A percentile compares a stretch with the other conserved stretches of the same genome.
These are phyloP conservation scores for Ctenopoma multispine DNA, from an alignment of 2,797 vertebrate genomes.

Conservation along the genomic window DNA sequence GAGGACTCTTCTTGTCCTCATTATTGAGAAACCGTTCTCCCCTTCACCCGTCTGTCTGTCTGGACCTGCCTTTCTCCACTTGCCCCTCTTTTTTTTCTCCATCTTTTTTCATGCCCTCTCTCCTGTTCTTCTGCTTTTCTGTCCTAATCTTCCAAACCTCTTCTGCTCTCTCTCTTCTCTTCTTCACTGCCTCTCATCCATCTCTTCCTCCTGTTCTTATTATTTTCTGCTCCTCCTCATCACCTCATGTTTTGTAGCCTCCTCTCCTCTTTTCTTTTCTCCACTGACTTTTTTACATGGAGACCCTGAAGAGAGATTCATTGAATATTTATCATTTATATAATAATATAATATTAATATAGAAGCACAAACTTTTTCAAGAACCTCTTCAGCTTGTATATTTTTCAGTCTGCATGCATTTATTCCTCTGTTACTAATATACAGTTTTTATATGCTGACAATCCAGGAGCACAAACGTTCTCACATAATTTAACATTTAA, in stretches of 20 bases:
- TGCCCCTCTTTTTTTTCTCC: not conserved
- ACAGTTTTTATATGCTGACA: no score
- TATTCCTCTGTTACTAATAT: no score
- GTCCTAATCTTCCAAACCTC: not conserved
- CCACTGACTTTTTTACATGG: no score
- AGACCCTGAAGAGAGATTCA: no score
- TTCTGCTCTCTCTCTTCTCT: not conserved
- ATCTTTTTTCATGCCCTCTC: not conserved
- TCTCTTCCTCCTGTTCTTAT: constrained; percentile 11
- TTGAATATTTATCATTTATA: no score
- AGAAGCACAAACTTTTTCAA: no score
- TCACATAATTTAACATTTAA: no score
- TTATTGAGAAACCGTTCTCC: constrained; percentile 52
- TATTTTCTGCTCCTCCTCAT: constrained; percentile 15
- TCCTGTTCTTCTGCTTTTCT: not conserved
- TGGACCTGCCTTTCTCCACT: not conserved
- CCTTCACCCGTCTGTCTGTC: constrained; percentile 12
- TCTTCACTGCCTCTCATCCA: not conserved
- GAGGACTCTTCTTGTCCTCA: constrained; percentile 49
- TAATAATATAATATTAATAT: no score
- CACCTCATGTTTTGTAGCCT: not conserved
- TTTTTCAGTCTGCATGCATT: no score
- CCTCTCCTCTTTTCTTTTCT: no score
- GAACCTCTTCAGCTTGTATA: no score
- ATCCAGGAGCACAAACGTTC: no score